Base-by-base conservation (phyloP, 1,140 invertebrate genomes). In the Panulirus ornatus region DNA sequence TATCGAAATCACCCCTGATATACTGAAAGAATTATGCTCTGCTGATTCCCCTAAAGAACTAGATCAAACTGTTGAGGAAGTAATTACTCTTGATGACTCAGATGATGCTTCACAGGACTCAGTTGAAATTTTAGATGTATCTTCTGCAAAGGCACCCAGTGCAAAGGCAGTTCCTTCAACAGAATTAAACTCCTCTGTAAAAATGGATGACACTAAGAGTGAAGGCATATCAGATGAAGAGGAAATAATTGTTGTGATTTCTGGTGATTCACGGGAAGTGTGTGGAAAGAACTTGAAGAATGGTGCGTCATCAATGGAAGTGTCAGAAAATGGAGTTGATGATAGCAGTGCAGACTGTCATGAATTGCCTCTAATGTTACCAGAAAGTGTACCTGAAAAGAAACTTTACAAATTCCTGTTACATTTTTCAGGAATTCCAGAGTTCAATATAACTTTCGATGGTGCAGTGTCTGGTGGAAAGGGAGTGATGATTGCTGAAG, bases 31-130 rank as follows among this genome's bases (percentile, higher is more conserved):
- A 14, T 34, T 54, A 1, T 58, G 11, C 6, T 9, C 76, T 36
- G 34, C 1, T 42, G 36, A 47, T 3, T 30, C 66, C 34, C 34
- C 79, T 47, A 40, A 75, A 22, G 66, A 82, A 27, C 22, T 81
- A 34, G 54, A 82, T 40, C 47, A 84, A 22, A 36, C 27, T 27
- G 22, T 70, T 38, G 38, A 88, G 30, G 87, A 89, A 40, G 44
- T 89, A 6, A 89, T 89, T 36, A 89, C 87, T 19, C 87, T 89
- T 47, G 87, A 84, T 75, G 87, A 89, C 66, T 89, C 87, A 0
- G 84, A 84, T 27, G 22, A 73, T 42, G 36, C 40, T 9, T 87
- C 84, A 6, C 87, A 89, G 47, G 87, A 89, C 42, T 73, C 70
- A 2, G 58, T 83, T 51, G 44, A 82, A 71, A 36, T 83, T 30